A percentile compares a stretch with the other conserved stretches of the same genome.
phyloP scores from a whole-genome alignment of 2,113 vertebrate genomes.

The Podiceps cristatus region DNA sequence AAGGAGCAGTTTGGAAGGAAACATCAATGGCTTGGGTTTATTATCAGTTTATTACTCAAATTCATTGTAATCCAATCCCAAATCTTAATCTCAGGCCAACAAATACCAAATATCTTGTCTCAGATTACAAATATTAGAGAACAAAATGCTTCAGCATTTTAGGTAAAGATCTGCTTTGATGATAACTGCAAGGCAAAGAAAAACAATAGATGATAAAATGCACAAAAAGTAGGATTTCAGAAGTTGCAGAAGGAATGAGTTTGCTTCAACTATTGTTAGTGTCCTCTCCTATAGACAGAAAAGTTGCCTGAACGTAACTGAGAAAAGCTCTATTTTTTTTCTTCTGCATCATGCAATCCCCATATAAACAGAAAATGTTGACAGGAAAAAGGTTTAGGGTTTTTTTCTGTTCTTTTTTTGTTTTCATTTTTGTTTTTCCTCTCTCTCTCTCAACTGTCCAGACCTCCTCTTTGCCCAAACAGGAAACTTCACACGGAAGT shows the following conservation, averaged over 20 bases:
- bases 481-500: constrained; percentile 26
- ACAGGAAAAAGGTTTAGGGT: not conserved
- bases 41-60: not conserved
- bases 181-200: not conserved
- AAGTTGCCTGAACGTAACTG: not conserved
- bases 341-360: not conserved
- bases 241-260: not conserved
- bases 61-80: not conserved
- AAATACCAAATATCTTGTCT: not conserved
- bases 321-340: not conserved
- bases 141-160: not conserved
- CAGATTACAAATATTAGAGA: not conserved
- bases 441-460: not conserved
- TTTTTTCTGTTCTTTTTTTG: not conserved
- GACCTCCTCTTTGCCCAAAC: constrained; percentile 19
- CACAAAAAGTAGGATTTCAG: not conserved
- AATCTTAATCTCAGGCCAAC: not conserved
- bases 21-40: not conserved
- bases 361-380: not conserved
- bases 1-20: not conserved
- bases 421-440: too few species aligned
- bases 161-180: not conserved
- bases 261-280: not conserved
- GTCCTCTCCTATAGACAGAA: not conserved
- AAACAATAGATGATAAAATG: not conserved